Evolutionary conservation across 2,888 invertebrate genomes (phyloP), one percentile per base, ranked within the genome.

Genomic region (Blera fallax): DNA sequence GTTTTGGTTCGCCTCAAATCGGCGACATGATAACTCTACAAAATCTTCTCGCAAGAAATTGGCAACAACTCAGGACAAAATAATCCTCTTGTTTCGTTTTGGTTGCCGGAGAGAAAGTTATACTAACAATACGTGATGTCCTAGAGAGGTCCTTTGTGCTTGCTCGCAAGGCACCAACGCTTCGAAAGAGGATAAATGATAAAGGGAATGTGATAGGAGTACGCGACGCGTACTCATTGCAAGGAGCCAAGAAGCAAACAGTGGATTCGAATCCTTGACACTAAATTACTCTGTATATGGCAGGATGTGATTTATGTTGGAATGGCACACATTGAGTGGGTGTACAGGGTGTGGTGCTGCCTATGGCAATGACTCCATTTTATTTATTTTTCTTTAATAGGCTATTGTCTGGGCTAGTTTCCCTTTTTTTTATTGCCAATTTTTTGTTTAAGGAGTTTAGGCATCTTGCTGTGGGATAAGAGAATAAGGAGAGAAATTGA

Each of bases 51-150:
- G 76, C 77, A 64, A 85, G 81, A 69, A 88, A 88, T 88, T 88
- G 88, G 88, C 88, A 88, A 87, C 76, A 87, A 79, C 79, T 88
- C 88, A 88, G 87, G 88, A 88, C 87, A 88, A 87, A 88, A 88
- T 88, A 88, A 88, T 88, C 87, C 85, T 87, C 87, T 87, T 88
- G 87, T 88, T 88, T 88, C 65, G 72, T 56, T 62, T 58, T 16
- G 58, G 54, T 62, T 72, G 21, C 64, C 69, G 62, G 29, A 32
- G 50, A 50, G 64, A 67, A 79, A 80, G 76, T 80, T 85, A 40
- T 70, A 65, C 58, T 69, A 82, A 60, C 72, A 76, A 64, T 87
- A 87, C 87, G 87, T 87, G 87, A 78, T 81, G 87, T 81, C 84
- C 85, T 77, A 40, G 72, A 40, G 72, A 77, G 81, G 72, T 77